phyloP scores from a whole-genome alignment of 2,113 vertebrate species.

The Melanerpes formicivorus region DNA sequence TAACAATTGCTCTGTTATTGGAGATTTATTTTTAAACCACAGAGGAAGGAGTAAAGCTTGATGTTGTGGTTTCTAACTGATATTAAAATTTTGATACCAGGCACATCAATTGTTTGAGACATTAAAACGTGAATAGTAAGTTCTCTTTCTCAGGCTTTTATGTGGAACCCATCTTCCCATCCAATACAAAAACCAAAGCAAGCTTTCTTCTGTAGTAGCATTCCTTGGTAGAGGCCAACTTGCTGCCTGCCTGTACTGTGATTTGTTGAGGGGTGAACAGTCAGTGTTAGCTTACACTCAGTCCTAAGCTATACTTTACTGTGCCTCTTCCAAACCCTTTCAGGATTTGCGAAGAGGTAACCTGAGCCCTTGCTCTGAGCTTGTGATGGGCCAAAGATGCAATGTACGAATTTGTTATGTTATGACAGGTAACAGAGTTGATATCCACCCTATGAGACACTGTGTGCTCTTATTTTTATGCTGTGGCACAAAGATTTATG shows the following conservation, averaged over 20 bases:
- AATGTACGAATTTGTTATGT: not conserved
- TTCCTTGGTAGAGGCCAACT: not conserved
- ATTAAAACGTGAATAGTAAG: not conserved
- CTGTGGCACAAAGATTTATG: not conserved
- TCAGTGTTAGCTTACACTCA: not conserved
- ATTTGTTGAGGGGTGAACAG: not conserved
- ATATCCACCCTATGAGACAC: not conserved
- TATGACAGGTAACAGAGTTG: not conserved
- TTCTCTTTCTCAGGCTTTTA: not conserved
- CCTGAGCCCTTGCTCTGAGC: not conserved
- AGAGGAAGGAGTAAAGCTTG: not conserved
- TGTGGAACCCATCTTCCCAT: not conserved
- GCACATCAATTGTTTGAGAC: not conserved
- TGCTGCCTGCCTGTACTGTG: not conserved
- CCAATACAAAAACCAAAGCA: not conserved
- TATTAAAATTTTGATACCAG: not conserved
- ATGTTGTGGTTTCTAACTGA: not conserved
- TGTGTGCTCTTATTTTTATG: not conserved
- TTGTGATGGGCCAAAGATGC: not conserved
- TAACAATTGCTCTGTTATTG: not conserved
- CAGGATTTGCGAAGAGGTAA: not conserved
- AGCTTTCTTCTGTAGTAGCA: not conserved
- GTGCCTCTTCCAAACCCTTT: not conserved
- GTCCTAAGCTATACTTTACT: not conserved
- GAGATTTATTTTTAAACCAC: constrained; percentile 31